These are phyloP conservation scores for Entosphenus tridentatus DNA, from an alignment of 2,113 vertebrate species.

Conservation along the genomic window DNA sequence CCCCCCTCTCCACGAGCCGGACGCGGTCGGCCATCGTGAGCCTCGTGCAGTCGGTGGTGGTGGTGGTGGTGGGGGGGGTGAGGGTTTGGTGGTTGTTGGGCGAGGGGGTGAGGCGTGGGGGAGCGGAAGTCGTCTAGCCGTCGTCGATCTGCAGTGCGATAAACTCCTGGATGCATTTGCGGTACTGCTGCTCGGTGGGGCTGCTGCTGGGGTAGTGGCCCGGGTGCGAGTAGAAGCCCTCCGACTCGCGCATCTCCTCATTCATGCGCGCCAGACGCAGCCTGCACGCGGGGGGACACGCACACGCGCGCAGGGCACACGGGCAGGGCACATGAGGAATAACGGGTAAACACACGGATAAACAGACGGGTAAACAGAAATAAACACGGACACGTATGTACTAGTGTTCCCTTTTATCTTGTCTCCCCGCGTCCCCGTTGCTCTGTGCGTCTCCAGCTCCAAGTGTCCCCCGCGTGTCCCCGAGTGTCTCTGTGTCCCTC, in stretches of 20 bases:
- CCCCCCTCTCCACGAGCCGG: background rate
- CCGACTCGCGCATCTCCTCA: constrained; percentile 83
- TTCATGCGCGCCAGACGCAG: constrained; percentile 85
- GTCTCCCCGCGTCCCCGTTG: no score
- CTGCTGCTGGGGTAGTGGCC: constrained; percentile 63
- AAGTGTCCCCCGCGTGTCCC: no score
- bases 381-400: no score
- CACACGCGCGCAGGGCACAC: no score
- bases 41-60: background rate
- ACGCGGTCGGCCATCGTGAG: background rate
- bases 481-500: no score
- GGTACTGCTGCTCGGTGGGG: constrained; percentile 87
- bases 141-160: constrained; percentile 76
- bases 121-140: constrained; percentile 28
- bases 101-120: background rate
- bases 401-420: no score
- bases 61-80: background rate
- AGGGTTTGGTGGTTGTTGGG: background rate
- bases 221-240: constrained; percentile 58
- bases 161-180: constrained; percentile 88
- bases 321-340: no score
- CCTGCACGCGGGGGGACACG: constrained; percentile 18
- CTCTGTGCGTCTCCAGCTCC: no score
- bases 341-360: no score
- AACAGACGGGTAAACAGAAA: no score